Conservation (phyloP, 1,140 invertebrate species). For the Leptinotarsa lineolata region DNA sequence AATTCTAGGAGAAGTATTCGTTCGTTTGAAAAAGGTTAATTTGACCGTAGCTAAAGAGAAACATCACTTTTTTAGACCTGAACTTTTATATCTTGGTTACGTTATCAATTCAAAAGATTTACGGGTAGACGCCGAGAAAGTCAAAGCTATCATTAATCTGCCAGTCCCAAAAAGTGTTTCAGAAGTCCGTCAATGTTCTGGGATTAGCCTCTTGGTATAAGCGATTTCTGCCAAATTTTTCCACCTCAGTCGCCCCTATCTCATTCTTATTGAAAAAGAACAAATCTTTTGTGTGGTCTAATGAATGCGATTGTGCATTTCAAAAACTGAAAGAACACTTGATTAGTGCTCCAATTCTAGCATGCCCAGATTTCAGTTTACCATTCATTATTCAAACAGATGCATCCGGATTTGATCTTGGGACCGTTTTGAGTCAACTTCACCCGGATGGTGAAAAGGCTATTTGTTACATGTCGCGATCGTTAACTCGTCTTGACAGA, state of each 20-base stretch:
- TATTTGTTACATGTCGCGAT: conserved; percentile 23
- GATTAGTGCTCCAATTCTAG: conserved; percentile 24
- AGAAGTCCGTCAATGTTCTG: conserved; percentile 1
- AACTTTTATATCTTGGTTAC: conserved; percentile 7
- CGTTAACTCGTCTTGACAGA: conserved; percentile 48
- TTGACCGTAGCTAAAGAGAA: conserved; percentile 20
- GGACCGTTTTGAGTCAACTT: conserved; percentile 37
- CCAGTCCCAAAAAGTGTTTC: conserved; percentile 1
- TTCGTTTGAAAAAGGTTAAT: conserved; percentile 17
- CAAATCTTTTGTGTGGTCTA: not conserved
- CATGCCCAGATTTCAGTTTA: conserved; percentile 28
- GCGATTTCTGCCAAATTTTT: conserved; percentile 6
- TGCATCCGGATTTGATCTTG: conserved; percentile 36
- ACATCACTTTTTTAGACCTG: conserved; percentile 15
- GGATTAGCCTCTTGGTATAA: not conserved
- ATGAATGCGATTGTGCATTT: conserved; percentile 23
- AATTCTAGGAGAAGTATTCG: not conserved
- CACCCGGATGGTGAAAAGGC: conserved; percentile 24
- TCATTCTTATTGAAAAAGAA: not conserved
- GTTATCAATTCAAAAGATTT: not conserved
- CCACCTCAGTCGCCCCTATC: not conserved
- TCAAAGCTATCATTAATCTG: conserved; percentile 39
- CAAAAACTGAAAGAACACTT: conserved; percentile 18
- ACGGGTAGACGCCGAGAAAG: conserved; percentile 24
- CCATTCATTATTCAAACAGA: conserved; percentile 42